Percentiles rank a stretch among this genome's conserved stretches.
These are phyloP conservation scores for Chrysocyon brachyurus DNA, from an alignment of 2,797 vertebrate genomes.

Conservation along the genomic window DNA sequence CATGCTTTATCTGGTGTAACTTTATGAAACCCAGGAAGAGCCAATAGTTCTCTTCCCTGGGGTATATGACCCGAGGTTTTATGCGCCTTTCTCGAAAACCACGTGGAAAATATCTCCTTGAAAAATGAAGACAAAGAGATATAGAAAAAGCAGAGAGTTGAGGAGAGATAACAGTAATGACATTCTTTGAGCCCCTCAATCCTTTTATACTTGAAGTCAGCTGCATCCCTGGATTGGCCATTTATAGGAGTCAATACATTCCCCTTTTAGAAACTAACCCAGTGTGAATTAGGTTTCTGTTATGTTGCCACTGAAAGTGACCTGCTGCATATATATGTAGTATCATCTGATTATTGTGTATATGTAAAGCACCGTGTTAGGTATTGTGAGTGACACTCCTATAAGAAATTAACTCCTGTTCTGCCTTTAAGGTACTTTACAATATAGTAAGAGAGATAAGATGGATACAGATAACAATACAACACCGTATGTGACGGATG, in stretches of 20 bases:
- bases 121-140: constrained; percentile 18
- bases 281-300: not conserved
- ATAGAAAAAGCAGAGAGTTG: not conserved
- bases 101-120: not conserved
- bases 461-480: not conserved
- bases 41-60: not conserved
- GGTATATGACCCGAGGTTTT: not conserved
- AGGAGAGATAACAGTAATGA: not conserved
- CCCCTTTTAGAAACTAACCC: not conserved
- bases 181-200: not conserved
- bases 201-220: not conserved
- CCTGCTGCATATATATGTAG: not conserved
- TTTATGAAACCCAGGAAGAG: not conserved
- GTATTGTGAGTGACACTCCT: not conserved
- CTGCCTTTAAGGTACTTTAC: not conserved
- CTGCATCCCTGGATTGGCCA: not conserved
- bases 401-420: not conserved
- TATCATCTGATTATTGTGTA: not conserved
- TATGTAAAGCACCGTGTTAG: not conserved
- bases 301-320: constrained; percentile 8
- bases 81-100: not conserved
- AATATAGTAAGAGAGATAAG: constrained; percentile 6
- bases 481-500: not conserved
- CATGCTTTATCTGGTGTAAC: not conserved
- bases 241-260: not conserved